Evolutionary conservation across 1,140 invertebrate species (phyloP), one percentile per base, ranked within the genome.

Genomic region (Leptinotarsa defecta): DNA sequence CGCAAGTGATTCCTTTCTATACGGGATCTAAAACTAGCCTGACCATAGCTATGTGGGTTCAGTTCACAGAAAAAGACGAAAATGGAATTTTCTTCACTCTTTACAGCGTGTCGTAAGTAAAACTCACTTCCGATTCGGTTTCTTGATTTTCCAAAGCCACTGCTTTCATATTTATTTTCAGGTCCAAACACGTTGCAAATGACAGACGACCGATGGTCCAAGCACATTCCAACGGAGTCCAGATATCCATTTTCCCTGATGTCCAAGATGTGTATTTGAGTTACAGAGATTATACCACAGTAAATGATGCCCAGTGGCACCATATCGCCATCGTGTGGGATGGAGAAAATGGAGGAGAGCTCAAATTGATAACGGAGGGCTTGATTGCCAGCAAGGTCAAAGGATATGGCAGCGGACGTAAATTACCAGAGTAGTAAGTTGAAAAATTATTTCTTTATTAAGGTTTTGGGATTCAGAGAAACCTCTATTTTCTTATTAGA

Each of bases 261-360:
- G 85, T 94, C 2, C 94, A 95, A 86, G 95, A 96, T 83, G 93
- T 96, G n/a, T 96, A 95, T 86, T 86, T 96, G 20, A 94, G 94
- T 81, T 98, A 96, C 86, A 90, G 92, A 70, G 94, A 96, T 84
- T 97, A 94, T 79, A 95, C 97, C 3, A 96, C 95, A 0, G 93
- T 98, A 22, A 98, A 97, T 81, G 96, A 98, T 83, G 96, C 96
- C 13, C 94, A 97, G 84, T 98, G 96, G 97, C 97, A 98, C 89
- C 96, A 98, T 84, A 91, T 98, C 19, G 95, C 96, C 19, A 88
- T 98, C 24, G 94, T 97, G 17, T 98, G 96, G 96, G 92, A 95
- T 78, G 94, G 94, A n/a, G 89, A 90, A 52, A 92, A 91, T 65
- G 92, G 95, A 17, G 94, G 94, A 74, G 92, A 94, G 84, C 86